Evolutionary conservation across 2,797 vertebrate genomes (phyloP).

Genomic region (Pempheris klunzingeri): DNA sequence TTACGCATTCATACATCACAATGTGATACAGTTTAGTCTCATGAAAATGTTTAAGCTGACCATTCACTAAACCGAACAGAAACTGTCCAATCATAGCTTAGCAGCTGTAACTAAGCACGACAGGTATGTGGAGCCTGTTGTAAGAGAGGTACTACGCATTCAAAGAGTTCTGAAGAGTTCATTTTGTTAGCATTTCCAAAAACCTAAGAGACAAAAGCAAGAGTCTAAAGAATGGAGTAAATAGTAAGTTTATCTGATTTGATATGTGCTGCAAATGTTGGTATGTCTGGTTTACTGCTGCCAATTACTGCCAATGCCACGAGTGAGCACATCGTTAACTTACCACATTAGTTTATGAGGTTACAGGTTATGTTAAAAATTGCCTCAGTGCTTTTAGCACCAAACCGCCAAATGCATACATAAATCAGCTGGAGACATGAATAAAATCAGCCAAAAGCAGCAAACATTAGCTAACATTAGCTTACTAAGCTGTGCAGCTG

Average conservation of each 20-base stretch:
- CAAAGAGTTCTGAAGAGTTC: too few species aligned
- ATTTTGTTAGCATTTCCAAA: not conserved
- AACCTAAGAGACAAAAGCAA: not conserved
- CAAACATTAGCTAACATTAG: not conserved
- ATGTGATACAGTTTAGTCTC: not conserved
- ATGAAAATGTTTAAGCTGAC: not conserved
- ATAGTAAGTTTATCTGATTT: too few species aligned
- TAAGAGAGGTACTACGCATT: too few species aligned
- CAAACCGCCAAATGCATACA: not conserved
- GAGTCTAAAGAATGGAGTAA: not conserved
- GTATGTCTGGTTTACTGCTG: not conserved
- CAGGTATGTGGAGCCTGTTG: too few species aligned
- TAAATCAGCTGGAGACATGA: not conserved
- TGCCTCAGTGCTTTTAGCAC: slow-evolving; percentile 2
- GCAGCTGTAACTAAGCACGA: not conserved
- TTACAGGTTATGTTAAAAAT: not conserved
- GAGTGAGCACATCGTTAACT: not conserved
- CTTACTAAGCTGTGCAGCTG: not conserved
- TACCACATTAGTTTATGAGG: not conserved
- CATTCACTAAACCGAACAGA: not conserved
- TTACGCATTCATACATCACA: too few species aligned
- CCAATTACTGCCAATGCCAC: not conserved
- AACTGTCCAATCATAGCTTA: not conserved
- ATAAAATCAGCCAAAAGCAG: not conserved
- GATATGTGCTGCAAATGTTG: not conserved